These are phyloP conservation scores for Diphyllodes magnificus DNA, from an alignment of 2,113 vertebrate genomes.

Conservation along the genomic window DNA sequence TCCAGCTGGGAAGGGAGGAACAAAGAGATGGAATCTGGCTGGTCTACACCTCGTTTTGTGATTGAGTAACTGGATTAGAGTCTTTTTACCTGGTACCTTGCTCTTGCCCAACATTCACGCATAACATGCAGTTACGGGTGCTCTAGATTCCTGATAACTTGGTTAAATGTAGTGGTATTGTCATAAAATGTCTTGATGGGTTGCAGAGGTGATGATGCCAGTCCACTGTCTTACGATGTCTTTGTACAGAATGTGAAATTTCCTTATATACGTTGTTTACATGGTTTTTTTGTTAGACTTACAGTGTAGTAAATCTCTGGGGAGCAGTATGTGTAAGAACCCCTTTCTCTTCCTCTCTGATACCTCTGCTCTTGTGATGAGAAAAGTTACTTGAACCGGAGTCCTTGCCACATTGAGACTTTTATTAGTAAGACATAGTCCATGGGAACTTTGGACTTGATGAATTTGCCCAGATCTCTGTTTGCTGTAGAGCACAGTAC, in stretches of 20 bases:
- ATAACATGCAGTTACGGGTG: accelerated
- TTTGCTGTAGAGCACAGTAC: neutral
- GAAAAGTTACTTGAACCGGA: neutral
- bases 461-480: neutral
- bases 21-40: neutral
- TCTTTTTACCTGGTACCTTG: neutral
- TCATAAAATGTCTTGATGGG: neutral
- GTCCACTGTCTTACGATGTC: neutral
- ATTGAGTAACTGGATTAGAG: neutral
- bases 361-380: neutral
- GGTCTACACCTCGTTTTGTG: neutral
- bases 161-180: neutral
- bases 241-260: neutral
- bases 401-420: neutral
- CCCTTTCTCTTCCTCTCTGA: neutral
- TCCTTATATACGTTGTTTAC: neutral
- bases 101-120: neutral
- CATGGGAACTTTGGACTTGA: neutral
- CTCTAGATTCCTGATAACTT: neutral
- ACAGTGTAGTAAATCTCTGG: neutral
- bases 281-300: neutral
- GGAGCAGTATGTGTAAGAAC: neutral
- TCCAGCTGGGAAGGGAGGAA: neutral
- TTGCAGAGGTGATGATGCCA: neutral
- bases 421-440: neutral